Percentiles rank a stretch among this genome's conserved stretches.
Evolutionary conservation across 1,140 invertebrate genomes (phyloP).

Genomic region (Eupeodes corollae): DNA sequence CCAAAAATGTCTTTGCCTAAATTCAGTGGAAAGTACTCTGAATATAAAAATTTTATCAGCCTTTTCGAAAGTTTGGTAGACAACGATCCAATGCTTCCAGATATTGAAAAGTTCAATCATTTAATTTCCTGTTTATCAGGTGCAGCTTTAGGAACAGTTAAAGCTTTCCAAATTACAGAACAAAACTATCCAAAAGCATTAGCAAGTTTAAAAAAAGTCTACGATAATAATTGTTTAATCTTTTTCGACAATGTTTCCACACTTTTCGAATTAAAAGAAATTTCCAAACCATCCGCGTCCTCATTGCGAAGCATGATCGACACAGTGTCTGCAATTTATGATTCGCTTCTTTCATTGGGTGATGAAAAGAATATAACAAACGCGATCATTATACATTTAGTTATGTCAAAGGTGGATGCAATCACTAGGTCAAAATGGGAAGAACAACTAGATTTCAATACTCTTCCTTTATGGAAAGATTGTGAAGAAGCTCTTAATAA

Average conservation of each 20-base stretch:
- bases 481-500: slow-evolving; percentile 2
- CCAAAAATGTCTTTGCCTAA: no score
- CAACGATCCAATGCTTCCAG: no score
- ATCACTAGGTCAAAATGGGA: slow-evolving; percentile 5
- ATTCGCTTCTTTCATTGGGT: slow-evolving; percentile 6
- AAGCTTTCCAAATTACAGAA: no score
- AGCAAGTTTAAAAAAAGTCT: slow-evolving; percentile 7
- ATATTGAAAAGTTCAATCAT: neutral
- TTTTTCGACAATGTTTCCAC: no score
- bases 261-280: no score
- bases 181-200: slow-evolving; percentile 6
- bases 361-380: neutral
- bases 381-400: neutral
- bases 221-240: no score
- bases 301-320: no score
- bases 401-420: slow-evolving; percentile 7
- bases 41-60: no score
- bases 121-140: neutral
- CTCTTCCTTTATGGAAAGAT: slow-evolving; percentile 4
- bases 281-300: no score
- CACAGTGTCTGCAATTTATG: slow-evolving; percentile 5
- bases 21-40: no score
- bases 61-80: no score
- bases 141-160: no score
- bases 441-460: slow-evolving; percentile 5